Evolutionary conservation across 2,797 vertebrate species (phyloP), one percentile per base, ranked within the genome.

Genomic region (Diglossa cyanea): DNA sequence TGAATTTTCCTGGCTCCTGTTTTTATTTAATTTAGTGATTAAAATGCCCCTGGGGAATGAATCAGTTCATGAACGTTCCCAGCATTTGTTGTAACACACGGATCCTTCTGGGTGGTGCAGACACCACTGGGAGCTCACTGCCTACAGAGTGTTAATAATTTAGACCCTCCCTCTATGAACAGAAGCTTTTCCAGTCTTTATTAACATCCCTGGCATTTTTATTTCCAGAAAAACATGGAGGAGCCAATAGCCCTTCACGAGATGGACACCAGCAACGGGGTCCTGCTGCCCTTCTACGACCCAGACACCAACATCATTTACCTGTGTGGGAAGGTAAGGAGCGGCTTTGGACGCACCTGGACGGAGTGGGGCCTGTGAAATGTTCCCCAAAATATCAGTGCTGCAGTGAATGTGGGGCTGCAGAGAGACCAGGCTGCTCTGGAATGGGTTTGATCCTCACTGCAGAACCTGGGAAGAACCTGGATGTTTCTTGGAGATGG

Each of bases 261-360:
- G 97, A 98, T 99, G 98, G 99, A 99, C 97, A 99, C 98, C 37
- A 99, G 99, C 97, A 99, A 99, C 0, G 99, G 99, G 17, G 99
- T 99, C 55, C 97, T 99, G 76, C 97, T 99, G 88, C 99, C 99
- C 0, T 99, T 99, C 97, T 99, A 99, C 1, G 99, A 99, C 82
- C 98, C 99, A 0, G 99, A 99, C 96, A 99, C 99, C 96, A 99
- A 96, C 62, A 98, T 99, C 55, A 98, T 99, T 93, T 99, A 99
- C 98, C 96, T 99, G 77, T 99, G 99, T 95, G 99, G 99, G 77
- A 99, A 99, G 98, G 99, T 99, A 62, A 78, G 44, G 19, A 31
- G 53, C 31, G 26, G n/a, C 33, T 42, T 65, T 26, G 35, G 66
- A 24, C 19, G 28, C 18, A 11, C 21, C 39, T 16, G 55, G 25